These are phyloP conservation scores for Neogale vison DNA, from an alignment of 2,113 vertebrate species.

Conservation along the genomic window DNA sequence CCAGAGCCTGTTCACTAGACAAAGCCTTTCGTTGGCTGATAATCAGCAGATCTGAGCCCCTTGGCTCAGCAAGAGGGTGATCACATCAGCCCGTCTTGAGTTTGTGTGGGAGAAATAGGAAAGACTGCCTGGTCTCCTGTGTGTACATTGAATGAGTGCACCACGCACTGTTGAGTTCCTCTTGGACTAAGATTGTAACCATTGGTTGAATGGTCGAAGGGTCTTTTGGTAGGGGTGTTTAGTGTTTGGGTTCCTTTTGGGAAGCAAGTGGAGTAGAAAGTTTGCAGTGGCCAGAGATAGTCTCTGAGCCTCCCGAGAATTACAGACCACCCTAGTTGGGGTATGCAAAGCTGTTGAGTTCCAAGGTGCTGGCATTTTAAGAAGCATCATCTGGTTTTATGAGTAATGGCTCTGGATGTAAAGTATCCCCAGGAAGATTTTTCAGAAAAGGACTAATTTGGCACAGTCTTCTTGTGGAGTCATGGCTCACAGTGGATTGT, in stretches of 20 bases:
- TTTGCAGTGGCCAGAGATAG: background rate
- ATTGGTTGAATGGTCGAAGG: background rate
- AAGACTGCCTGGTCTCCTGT: background rate
- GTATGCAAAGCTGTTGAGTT: background rate
- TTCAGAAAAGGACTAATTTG: slow-evolving; percentile 43
- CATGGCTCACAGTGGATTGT: background rate
- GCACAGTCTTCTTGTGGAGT: slow-evolving; percentile 13
- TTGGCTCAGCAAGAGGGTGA: background rate
- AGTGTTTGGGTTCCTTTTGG: background rate
- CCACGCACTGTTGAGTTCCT: background rate
- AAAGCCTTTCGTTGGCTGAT: background rate
- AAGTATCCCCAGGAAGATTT: slow-evolving; percentile 36
- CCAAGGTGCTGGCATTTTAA: background rate
- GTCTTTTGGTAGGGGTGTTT: background rate
- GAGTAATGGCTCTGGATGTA: slow-evolving; percentile 13
- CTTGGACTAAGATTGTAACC: background rate
- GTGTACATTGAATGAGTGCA: background rate
- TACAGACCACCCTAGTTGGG: background rate
- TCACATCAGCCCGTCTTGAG: background rate
- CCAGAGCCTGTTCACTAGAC: background rate
- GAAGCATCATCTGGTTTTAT: background rate
- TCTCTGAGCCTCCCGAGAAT: background rate
- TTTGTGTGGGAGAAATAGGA: background rate
- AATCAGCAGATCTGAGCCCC: background rate
- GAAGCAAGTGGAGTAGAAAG: background rate